Percentiles rank a stretch among this genome's conserved stretches.
Conservation (phyloP, 2,797 vertebrate genomes). For the Denticeps clupeoides region DNA sequence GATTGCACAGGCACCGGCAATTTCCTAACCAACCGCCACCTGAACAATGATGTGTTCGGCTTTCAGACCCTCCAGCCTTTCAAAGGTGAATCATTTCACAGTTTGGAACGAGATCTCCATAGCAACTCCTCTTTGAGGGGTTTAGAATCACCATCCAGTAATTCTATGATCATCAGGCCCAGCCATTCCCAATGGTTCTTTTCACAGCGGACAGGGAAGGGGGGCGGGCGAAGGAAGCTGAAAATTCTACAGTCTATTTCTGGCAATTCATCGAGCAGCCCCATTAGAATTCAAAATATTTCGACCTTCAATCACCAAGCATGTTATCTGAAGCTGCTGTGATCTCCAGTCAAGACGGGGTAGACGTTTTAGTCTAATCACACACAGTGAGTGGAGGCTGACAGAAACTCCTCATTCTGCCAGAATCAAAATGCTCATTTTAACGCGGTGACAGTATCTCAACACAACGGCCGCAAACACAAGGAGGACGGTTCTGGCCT, state of each 20-base stretch:
- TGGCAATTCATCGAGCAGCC: slow-evolving; percentile 97
- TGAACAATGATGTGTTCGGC: slow-evolving; percentile 99
- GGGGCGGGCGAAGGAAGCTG: slow-evolving; percentile 66
- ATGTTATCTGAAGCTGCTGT: slow-evolving; percentile 97
- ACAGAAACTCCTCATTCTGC: slow-evolving; percentile 98
- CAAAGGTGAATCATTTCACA: slow-evolving; percentile 99
- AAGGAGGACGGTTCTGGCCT: slow-evolving; percentile 67
- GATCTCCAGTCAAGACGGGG: slow-evolving; percentile 99
- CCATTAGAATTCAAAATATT: slow-evolving; percentile 99
- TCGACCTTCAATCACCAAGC: slow-evolving; percentile 99
- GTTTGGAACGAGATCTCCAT: slow-evolving; percentile 99
- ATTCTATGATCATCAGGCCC: slow-evolving; percentile 99
- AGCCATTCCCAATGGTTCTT: slow-evolving; percentile 99
- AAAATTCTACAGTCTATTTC: slow-evolving; percentile 99
- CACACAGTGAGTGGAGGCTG: slow-evolving; percentile 97
- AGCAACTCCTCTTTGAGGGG: slow-evolving; percentile 99
- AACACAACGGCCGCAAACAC: slow-evolving; percentile 79
- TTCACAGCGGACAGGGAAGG: slow-evolving; percentile 86
- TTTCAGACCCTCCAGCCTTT: slow-evolving; percentile 99
- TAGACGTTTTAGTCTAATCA: slow-evolving; percentile 99
- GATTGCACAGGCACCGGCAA: slow-evolving; percentile 99
- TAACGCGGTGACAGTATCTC: slow-evolving; percentile 94
- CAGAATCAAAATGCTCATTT: slow-evolving; percentile 98
- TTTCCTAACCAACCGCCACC: slow-evolving; percentile 99
- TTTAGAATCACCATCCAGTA: slow-evolving; percentile 99